Base-by-base conservation (phyloP, 92 coral and sea anemone genomes). In the Palythoa caribaeorum region DNA sequence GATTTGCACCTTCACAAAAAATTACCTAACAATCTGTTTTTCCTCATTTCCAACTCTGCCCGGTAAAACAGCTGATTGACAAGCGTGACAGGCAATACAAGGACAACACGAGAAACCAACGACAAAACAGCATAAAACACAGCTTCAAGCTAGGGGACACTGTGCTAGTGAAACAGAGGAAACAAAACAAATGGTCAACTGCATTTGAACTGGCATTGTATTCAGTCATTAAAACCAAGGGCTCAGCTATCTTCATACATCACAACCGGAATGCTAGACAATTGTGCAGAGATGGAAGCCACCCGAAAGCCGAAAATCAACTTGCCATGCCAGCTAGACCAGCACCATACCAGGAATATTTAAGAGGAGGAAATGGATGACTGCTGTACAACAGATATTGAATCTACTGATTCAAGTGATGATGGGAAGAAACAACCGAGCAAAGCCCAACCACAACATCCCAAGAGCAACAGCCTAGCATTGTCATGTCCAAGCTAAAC, bases 131-230 rank as follows among this genome's bases (percentile, higher is more conserved):
- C 37, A 88, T 79, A 80, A 54, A 66, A n/a, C 90, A 77, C 76
- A 87, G 6, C 17, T 87, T 87, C 35, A 75, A 20, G 36, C 6
- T 76, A 70, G 50, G 62, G 50, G 85, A 68, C 57, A 68, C 52
- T 53, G 90, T 66, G 17, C 54, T 88, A 68, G 9, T 68, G 48
- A 87, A 87, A n/a, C 85, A 87, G 54, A 87, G 72, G 79, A 87
- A 79, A 63, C 12, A 20, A 10, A 88, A 78, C 63, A 88, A 88
- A 70, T 88, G 80, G 87, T 70, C 86, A 6, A 88, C 90, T 13
- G 78, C 85, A 10, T 87, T 87, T 53, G 90, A 78, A 16, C 90
- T 71, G 40, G 90, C 85, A 8, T 87, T 87, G 13, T 87, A 87
- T 65, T 52, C 47, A 83, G 79, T 87, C 35, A 78, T 63, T 21